A percentile compares a stretch with the other conserved stretches of the same genome.
phyloP scores from a whole-genome alignment of 2,797 vertebrate genomes.

The Corythornis leucogaster region DNA sequence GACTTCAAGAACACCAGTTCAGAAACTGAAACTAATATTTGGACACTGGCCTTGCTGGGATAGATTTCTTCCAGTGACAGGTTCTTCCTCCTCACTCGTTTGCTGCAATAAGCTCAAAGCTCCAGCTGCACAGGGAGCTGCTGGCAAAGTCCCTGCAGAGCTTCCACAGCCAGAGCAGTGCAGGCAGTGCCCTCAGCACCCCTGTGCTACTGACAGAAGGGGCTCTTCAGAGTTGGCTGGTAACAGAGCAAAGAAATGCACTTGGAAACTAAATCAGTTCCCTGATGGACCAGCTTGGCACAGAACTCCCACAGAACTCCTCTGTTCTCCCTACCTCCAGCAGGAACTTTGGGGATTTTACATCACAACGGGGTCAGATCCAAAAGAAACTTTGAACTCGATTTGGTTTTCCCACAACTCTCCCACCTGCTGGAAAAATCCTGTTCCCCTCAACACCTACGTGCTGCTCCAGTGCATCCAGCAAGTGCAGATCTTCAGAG shows the following conservation, averaged over 20 bases:
- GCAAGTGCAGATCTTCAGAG: neutral
- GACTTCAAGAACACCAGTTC: neutral
- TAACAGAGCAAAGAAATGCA: neutral
- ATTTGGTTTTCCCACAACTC: neutral
- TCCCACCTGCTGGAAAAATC: neutral
- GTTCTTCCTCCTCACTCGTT: neutral
- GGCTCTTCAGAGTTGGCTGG: neutral
- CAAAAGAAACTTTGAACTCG: neutral
- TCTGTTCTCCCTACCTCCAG: neutral
- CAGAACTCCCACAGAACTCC: neutral
- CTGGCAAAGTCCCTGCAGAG: neutral
- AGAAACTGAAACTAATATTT: neutral
- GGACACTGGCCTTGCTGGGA: fast-evolving
- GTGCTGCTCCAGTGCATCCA: neutral
- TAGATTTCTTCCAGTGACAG: neutral
- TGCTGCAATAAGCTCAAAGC: neutral
- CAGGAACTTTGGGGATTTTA: neutral
- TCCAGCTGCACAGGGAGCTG: neutral
- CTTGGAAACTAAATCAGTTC: neutral
- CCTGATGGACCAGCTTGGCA: neutral
- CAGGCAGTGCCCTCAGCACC: neutral
- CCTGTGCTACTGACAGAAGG: neutral
- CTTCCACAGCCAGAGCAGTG: neutral
- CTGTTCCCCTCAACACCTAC: neutral
- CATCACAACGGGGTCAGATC: neutral